A percentile compares a stretch with the other conserved stretches of the same genome.
Conservation (phyloP, 1,140 invertebrate species). For the Bombus confusus region DNA sequence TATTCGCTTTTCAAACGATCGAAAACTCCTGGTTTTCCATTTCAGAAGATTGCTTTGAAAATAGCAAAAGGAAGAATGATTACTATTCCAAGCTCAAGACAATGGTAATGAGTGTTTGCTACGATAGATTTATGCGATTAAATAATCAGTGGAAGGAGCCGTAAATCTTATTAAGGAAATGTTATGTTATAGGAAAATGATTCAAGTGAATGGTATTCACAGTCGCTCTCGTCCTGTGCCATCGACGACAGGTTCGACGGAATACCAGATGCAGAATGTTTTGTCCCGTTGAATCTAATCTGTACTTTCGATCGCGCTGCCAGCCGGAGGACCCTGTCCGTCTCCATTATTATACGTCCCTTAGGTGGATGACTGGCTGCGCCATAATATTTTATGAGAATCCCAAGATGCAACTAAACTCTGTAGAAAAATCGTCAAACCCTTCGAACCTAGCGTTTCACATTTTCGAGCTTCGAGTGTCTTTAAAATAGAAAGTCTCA, state of each 20-base stretch:
- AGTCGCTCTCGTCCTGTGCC: conserved; percentile 17
- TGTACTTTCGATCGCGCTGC: conserved; percentile 64
- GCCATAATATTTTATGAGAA: neutral
- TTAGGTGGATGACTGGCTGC: conserved; percentile 19
- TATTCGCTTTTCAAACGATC: too few relatives aligned
- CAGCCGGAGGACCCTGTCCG: conserved; percentile 22
- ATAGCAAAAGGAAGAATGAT: too few relatives aligned
- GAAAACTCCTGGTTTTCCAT: too few relatives aligned
- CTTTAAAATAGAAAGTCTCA: too few relatives aligned
- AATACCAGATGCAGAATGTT: conserved; percentile 76
- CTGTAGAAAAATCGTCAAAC: neutral
- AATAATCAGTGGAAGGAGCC: too few relatives aligned
- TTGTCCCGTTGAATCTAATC: conserved; percentile 71
- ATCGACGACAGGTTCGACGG: conserved; percentile 63
- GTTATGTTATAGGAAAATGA: neutral
- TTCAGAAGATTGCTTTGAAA: too few relatives aligned
- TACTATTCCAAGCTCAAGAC: too few relatives aligned
- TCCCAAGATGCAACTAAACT: neutral
- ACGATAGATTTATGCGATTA: too few relatives aligned
- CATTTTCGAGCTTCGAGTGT: too few relatives aligned
- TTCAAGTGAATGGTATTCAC: neutral
- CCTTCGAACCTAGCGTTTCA: too few relatives aligned
- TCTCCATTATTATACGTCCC: conserved; percentile 33
- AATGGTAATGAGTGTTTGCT: too few relatives aligned
- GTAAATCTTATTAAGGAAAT: neutral